Evolutionary conservation across 2,113 vertebrate genomes (phyloP).

Genomic region (Merops nubicus): DNA sequence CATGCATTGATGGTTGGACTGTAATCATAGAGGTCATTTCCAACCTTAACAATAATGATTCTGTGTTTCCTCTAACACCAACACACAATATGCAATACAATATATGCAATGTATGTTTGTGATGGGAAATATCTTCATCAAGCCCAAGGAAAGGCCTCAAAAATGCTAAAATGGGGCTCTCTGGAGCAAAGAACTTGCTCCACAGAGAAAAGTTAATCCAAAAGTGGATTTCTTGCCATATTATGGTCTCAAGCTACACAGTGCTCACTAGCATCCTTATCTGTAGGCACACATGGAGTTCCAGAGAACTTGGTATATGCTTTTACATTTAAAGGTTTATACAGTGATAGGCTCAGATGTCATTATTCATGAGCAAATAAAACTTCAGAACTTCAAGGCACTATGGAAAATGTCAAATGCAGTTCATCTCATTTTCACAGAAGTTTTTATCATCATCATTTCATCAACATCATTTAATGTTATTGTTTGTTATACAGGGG

Average conservation of each 20-base stretch:
- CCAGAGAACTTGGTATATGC: background rate
- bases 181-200: background rate
- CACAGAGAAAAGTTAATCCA: background rate
- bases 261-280: background rate
- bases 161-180: background rate
- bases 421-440: background rate
- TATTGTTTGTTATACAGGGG: background rate
- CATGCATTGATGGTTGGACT: too few species aligned
- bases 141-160: background rate
- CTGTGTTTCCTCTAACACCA: too few species aligned
- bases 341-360: background rate
- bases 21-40: too few species aligned
- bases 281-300: constrained; percentile 23
- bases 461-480: background rate
- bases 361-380: constrained; percentile 31
- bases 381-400: background rate
- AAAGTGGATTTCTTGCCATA: constrained; percentile 1
- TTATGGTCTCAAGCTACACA: background rate
- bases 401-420: constrained; percentile 20
- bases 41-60: too few species aligned
- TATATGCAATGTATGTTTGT: background rate
- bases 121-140: background rate
- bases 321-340: constrained; percentile 15
- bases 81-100: background rate
- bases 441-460: background rate